phyloP scores from a whole-genome alignment of 1,140 invertebrate genomes.

The Penaeus indicus region DNA sequence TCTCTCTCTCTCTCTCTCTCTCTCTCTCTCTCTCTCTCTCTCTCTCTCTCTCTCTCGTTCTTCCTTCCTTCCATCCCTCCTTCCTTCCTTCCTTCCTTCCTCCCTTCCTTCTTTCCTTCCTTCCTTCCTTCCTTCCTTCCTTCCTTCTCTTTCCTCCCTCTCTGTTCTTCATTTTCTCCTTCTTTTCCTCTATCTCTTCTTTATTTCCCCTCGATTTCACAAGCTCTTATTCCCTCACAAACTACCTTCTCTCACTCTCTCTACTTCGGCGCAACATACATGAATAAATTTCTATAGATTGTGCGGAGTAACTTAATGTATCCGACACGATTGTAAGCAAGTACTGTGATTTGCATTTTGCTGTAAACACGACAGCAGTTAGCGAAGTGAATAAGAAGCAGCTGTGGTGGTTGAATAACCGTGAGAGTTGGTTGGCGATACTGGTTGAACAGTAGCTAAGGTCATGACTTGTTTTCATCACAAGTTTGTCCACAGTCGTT shows the following conservation, averaged over 20 bases:
- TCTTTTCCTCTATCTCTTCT: background rate
- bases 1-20: background rate
- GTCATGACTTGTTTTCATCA: too few relatives aligned
- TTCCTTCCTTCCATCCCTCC: too few relatives aligned
- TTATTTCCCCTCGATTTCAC: background rate
- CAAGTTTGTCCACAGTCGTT: too few relatives aligned
- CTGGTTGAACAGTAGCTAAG: too few relatives aligned
- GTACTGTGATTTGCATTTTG: too few relatives aligned
- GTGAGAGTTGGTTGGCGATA: too few relatives aligned
- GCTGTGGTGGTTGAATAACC: too few relatives aligned
- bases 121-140: background rate
- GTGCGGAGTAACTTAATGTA: too few relatives aligned
- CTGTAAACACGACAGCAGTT: too few relatives aligned
- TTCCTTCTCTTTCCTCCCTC: background rate
- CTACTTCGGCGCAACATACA: background rate
- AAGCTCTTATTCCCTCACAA: conserved; percentile 18
- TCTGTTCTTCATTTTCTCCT: background rate
- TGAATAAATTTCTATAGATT: too few relatives aligned
- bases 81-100: background rate
- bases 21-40: background rate
- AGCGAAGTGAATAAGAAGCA: too few relatives aligned
- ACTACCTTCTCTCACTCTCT: conserved; percentile 6
- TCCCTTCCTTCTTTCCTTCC: background rate
- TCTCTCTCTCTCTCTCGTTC: background rate
- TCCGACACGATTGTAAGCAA: too few relatives aligned